Conservation (phyloP, 2,797 vertebrate genomes). For the Merluccius polli region DNA sequence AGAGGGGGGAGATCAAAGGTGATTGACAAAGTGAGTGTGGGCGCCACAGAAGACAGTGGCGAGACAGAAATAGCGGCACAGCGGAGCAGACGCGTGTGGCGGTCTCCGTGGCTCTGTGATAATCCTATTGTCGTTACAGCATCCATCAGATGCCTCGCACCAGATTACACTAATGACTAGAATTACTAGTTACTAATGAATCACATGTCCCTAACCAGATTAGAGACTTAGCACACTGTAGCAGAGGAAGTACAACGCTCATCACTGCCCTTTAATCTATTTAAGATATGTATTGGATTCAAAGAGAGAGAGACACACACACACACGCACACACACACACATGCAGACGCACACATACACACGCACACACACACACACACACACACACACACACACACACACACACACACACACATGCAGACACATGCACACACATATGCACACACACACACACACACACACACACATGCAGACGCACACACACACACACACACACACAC, state of each 20-base stretch:
- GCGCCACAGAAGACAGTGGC: background rate
- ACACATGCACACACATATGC: too few species aligned
- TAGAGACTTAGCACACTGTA: conserved; percentile 45
- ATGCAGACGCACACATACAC: background rate
- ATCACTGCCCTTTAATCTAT: background rate
- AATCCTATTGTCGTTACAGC: conserved; percentile 37
- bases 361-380: too few species aligned
- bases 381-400: too few species aligned
- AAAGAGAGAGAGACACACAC: background rate
- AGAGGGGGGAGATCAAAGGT: conserved; percentile 16
- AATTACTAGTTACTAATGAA: conserved; percentile 47
- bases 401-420: too few species aligned
- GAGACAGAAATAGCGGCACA: background rate
- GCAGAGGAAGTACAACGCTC: conserved; percentile 17
- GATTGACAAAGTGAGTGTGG: background rate
- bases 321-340: background rate
- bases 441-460: too few species aligned
- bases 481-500: too few species aligned
- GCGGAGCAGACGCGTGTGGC: too few species aligned
- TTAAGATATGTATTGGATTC: too few species aligned
- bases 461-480: too few species aligned
- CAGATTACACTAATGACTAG: conserved; percentile 39
- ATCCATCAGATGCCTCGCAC: conserved; percentile 48
- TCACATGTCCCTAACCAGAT: conserved; percentile 57
- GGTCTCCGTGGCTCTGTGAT: background rate